Evolutionary conservation across 2,113 vertebrate species (phyloP).

Genomic region (Uropsilus gracilis): DNA sequence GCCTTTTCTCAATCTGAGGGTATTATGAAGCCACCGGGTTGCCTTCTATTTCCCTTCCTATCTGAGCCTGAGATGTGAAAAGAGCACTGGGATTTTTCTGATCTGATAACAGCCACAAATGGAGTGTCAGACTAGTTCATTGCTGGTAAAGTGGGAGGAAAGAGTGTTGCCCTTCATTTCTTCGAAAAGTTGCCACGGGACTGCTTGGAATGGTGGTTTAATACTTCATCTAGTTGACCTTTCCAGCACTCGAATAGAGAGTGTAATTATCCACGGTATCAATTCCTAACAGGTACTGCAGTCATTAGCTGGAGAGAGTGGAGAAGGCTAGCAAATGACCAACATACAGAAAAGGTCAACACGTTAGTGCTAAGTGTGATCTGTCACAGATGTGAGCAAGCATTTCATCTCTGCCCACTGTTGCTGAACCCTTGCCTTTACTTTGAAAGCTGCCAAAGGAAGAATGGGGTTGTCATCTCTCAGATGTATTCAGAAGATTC

Average conservation of each 20-base stretch:
- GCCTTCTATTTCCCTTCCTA: background rate
- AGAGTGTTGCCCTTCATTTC: constrained; percentile 45
- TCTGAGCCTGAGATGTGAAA: background rate
- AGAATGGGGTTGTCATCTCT: background rate
- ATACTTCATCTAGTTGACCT: constrained; percentile 70
- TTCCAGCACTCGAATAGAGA: background rate
- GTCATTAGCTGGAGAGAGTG: constrained; percentile 62
- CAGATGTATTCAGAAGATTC: background rate
- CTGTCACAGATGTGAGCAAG: constrained; percentile 6
- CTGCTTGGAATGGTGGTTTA: constrained; percentile 55
- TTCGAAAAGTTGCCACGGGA: constrained; percentile 36
- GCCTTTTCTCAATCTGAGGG: background rate
- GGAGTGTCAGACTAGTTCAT: background rate
- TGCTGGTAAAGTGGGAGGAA: background rate
- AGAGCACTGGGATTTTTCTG: constrained; percentile 9
- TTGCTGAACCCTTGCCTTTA: constrained; percentile 31
- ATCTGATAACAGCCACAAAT: background rate
- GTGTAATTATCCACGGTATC: constrained; percentile 10
- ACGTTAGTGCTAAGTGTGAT: constrained; percentile 65
- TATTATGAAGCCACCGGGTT: background rate
- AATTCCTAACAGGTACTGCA: constrained; percentile 64
- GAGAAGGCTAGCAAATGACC: constrained; percentile 49
- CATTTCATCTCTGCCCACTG: constrained; percentile 40
- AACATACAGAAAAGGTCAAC: constrained; percentile 76
- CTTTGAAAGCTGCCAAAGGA: constrained; percentile 48